Evolutionary conservation across 2,888 invertebrate genomes (phyloP).

Genomic region (Drosophila colorata): DNA sequence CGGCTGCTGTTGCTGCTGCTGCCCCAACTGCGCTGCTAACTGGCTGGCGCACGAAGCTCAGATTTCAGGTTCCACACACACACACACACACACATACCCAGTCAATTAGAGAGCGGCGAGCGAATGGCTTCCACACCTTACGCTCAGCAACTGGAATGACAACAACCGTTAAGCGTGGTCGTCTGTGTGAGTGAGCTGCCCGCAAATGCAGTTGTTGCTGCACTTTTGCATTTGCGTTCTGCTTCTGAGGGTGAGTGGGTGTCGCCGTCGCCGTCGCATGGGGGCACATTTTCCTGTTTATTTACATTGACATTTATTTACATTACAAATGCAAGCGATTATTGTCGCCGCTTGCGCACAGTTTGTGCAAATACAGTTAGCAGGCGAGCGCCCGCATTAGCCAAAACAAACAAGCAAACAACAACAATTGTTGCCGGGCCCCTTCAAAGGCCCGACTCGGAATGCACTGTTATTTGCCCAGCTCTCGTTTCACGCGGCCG

Average conservation of each 20-base stretch:
- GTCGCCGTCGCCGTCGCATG: slow-evolving; percentile 36
- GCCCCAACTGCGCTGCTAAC: slow-evolving; percentile 48
- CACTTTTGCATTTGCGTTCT: slow-evolving; percentile 27
- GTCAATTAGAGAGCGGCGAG: slow-evolving; percentile 15
- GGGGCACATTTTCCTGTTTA: slow-evolving; percentile 69
- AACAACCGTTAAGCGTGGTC: slow-evolving; percentile 51
- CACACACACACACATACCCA: slow-evolving; percentile 8
- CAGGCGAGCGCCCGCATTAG: slow-evolving; percentile 59
- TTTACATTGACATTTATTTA: slow-evolving; percentile 72
- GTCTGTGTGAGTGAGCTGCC: slow-evolving; percentile 6
- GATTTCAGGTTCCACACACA: slow-evolving; percentile 70
- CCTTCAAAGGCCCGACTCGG: slow-evolving; percentile 40
- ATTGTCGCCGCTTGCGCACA: slow-evolving; percentile 60
- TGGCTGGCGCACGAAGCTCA: slow-evolving; percentile 72
- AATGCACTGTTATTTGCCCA: slow-evolving; percentile 67
- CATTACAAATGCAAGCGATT: slow-evolving; percentile 69
- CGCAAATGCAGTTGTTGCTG: slow-evolving; percentile 26
- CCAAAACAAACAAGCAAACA: slow-evolving; percentile 54
- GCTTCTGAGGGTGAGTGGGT: slow-evolving; percentile 32
- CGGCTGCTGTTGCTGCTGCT: slow-evolving; percentile 47
- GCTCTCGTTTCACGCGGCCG: slow-evolving; percentile 24
- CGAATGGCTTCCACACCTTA: slow-evolving; percentile 52
- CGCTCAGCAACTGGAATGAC: slow-evolving; percentile 58
- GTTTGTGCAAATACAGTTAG: slow-evolving; percentile 56
- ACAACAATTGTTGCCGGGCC: slow-evolving; percentile 30